A percentile compares a stretch with the other conserved stretches of the same genome.
Evolutionary conservation across 2,797 vertebrate species (phyloP).

Genomic region (Bovichtus diacanthus): DNA sequence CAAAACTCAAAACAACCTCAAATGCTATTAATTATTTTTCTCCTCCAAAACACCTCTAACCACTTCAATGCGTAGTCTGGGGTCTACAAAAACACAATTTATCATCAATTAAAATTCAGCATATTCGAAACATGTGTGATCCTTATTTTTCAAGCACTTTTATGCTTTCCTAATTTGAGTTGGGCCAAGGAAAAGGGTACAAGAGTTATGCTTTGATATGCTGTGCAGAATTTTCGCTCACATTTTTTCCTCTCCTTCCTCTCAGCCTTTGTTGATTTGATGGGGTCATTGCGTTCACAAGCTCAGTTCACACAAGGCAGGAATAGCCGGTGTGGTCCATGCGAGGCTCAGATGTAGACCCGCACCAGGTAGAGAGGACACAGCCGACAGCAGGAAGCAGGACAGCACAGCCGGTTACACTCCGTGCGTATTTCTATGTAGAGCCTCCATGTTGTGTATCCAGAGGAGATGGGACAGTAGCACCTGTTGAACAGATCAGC

Average conservation of each 20-base stretch:
- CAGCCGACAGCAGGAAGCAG: neutral
- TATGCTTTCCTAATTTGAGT: conserved; percentile 64
- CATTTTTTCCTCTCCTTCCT: conserved; percentile 33
- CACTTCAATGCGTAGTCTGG: conserved; percentile 49
- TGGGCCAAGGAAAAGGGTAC: conserved; percentile 49
- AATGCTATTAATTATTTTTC: conserved; percentile 53
- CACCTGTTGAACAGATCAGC: conserved; percentile 79
- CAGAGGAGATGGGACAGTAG: conserved; percentile 58
- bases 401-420: neutral
- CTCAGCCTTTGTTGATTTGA: conserved; percentile 50
- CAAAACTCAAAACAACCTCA: conserved; percentile 44
- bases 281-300: conserved; percentile 75
- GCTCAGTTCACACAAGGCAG: conserved; percentile 74
- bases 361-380: conserved; percentile 38
- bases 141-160: conserved; percentile 59
- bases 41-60: conserved; percentile 58
- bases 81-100: conserved; percentile 69
- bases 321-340: conserved; percentile 42
- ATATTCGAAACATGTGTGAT: conserved; percentile 78
- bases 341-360: conserved; percentile 42
- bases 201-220: conserved; percentile 69
- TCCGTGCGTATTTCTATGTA: conserved; percentile 39
- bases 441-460: conserved; percentile 40
- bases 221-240: conserved; percentile 44
- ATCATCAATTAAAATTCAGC: conserved; percentile 75